Conservation (phyloP, 2,888 invertebrate genomes). For the Rhagium mordax region DNA sequence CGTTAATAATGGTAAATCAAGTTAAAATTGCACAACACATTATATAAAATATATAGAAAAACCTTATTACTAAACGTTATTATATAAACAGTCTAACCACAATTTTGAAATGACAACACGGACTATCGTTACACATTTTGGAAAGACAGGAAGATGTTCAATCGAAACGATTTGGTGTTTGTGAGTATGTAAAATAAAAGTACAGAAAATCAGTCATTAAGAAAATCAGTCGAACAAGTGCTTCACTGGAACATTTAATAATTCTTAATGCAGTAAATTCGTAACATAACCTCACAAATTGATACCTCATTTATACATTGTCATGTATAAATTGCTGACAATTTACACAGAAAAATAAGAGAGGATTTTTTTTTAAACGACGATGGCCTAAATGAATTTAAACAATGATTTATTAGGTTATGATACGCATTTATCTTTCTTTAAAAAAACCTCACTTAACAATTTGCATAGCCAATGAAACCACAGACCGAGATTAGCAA, state of each 20-base stretch:
- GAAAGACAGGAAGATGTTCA: neutral
- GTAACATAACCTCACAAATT: slow-evolving; percentile 1
- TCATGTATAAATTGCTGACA: too few species aligned
- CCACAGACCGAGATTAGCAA: neutral
- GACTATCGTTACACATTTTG: neutral
- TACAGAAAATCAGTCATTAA: slow-evolving; percentile 20
- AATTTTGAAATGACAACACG: neutral
- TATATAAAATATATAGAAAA: slow-evolving; percentile 31
- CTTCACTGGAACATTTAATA: neutral
- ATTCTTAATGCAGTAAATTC: neutral
- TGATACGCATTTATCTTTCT: neutral
- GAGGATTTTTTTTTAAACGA: too few species aligned
- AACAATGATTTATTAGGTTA: neutral
- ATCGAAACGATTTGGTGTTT: neutral
- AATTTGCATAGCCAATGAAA: neutral
- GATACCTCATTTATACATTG: neutral
- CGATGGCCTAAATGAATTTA: neutral
- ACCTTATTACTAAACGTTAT: slow-evolving; percentile 25
- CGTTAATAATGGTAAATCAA: slow-evolving; percentile 15
- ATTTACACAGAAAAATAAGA: too few species aligned
- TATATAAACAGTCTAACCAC: slow-evolving; percentile 17
- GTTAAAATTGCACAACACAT: slow-evolving; percentile 35
- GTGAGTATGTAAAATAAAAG: neutral
- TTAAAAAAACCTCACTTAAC: neutral
- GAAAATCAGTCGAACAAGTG: neutral